phyloP scores from a whole-genome alignment of 2,888 invertebrate species.

The Dryobota labecula region DNA sequence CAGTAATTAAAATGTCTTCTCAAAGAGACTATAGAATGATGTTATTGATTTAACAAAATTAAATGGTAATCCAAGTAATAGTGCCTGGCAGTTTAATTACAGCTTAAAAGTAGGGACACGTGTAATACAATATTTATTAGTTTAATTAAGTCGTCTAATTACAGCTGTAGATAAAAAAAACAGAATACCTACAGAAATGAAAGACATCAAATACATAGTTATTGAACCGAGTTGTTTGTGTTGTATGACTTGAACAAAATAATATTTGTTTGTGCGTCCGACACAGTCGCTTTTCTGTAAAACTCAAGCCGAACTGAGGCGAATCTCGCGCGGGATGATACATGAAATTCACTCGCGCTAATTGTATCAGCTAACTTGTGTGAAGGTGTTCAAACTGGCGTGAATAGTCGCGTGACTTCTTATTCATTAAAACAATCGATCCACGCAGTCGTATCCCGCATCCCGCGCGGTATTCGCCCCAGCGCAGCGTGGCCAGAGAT shows the following conservation, averaged over 20 bases:
- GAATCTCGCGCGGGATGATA: not conserved
- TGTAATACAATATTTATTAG: not conserved
- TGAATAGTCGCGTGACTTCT: not conserved
- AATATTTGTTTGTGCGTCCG: not conserved
- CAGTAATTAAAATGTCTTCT: constrained; percentile 31
- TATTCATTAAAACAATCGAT: not conserved
- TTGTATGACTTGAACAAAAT: not conserved
- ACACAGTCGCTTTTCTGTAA: not conserved
- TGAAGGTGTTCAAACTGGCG: not conserved
- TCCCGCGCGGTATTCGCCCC: not conserved
- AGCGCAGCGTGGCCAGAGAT: not conserved
- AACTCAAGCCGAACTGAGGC: not conserved
- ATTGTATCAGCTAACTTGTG: not conserved
- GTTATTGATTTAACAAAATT: constrained; percentile 32
- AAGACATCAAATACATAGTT: not conserved
- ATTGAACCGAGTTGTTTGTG: not conserved
- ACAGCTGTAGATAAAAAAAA: not conserved
- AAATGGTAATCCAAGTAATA: not conserved
- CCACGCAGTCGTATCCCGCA: not conserved
- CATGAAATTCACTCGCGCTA: not conserved
- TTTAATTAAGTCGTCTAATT: not conserved
- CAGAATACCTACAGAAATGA: not conserved
- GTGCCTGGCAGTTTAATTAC: constrained; percentile 3
- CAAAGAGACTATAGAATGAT: constrained; percentile 27
- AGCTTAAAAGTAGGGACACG: not conserved